Percentiles rank a stretch among this genome's conserved stretches.
Evolutionary conservation across 2,888 invertebrate species (phyloP).

Genomic region (Oscheius sp.): DNA sequence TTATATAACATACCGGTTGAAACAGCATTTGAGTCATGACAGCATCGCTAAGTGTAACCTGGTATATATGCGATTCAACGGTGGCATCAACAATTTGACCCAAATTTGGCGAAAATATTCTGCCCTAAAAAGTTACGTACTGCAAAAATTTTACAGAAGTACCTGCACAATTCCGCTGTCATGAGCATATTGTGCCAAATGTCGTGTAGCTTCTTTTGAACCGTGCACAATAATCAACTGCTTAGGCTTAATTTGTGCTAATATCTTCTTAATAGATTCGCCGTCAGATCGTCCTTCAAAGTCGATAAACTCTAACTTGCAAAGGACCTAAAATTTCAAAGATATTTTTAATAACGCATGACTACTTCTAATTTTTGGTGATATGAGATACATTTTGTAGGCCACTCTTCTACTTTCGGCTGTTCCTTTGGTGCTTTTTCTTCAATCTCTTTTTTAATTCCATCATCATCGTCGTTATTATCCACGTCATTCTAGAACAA

Average conservation of each 20-base stretch:
- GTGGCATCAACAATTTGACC: slow-evolving; percentile 91
- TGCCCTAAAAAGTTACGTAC: slow-evolving; percentile 60
- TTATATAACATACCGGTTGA: slow-evolving; percentile 33
- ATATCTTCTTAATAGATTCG: slow-evolving; percentile 81
- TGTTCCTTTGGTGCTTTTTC: background rate
- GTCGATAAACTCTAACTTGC: slow-evolving; percentile 83
- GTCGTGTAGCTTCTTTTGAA: slow-evolving; percentile 80
- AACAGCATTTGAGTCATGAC: slow-evolving; percentile 39
- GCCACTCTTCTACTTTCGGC: slow-evolving; percentile 61
- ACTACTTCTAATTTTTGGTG: slow-evolving; percentile 65
- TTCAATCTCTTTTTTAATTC: slow-evolving; percentile 25
- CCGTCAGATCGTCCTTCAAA: slow-evolving; percentile 87
- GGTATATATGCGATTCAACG: slow-evolving; percentile 96
- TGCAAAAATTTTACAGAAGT: slow-evolving; percentile 11
- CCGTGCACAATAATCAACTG: slow-evolving; percentile 78
- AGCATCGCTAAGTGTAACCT: slow-evolving; percentile 78
- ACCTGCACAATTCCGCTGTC: slow-evolving; percentile 56
- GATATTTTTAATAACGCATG: too few species aligned
- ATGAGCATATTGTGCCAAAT: slow-evolving; percentile 78
- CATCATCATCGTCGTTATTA: slow-evolving; percentile 46
- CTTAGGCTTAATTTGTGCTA: slow-evolving; percentile 75
- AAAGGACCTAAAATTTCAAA: slow-evolving; percentile 55
- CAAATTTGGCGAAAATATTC: slow-evolving; percentile 84
- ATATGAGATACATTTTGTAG: slow-evolving; percentile 71
- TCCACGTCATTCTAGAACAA: too few species aligned